phyloP scores from a whole-genome alignment of 2,888 invertebrate genomes.

The Drosophila imparisetae region DNA sequence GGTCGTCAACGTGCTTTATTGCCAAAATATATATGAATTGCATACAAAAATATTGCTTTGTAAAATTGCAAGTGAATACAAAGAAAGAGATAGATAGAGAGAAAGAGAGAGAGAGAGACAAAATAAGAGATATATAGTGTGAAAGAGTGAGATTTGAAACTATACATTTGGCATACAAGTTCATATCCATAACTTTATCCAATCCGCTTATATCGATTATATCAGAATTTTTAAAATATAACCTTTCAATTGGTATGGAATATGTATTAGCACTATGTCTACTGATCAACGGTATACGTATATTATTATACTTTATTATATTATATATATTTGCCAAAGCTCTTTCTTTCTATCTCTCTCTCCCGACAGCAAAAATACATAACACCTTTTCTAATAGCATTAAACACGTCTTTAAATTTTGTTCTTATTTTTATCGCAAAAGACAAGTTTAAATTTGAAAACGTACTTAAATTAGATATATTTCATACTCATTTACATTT shows the following conservation, averaged over 20 bases:
- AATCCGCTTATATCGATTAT: background rate
- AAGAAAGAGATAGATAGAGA: background rate
- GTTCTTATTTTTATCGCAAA: no score
- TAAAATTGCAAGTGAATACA: background rate
- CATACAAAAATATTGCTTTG: background rate
- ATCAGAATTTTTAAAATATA: background rate
- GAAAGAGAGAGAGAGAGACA: background rate
- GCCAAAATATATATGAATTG: background rate
- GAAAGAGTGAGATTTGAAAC: background rate
- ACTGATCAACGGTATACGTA: background rate
- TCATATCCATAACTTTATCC: background rate
- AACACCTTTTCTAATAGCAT: no score
- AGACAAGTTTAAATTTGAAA: background rate
- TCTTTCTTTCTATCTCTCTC: no score
- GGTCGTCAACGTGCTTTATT: background rate
- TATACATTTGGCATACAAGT: background rate
- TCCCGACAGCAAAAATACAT: no score
- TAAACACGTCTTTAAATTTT: no score
- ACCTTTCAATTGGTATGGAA: background rate
- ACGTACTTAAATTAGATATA: background rate
- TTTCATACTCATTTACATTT: background rate
- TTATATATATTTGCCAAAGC: no score
- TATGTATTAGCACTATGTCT: background rate
- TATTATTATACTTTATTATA: no score
- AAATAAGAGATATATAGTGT: background rate